These are phyloP conservation scores for Anoncus sp. DNA, from an alignment of 2,888 invertebrate genomes.

Conservation along the genomic window DNA sequence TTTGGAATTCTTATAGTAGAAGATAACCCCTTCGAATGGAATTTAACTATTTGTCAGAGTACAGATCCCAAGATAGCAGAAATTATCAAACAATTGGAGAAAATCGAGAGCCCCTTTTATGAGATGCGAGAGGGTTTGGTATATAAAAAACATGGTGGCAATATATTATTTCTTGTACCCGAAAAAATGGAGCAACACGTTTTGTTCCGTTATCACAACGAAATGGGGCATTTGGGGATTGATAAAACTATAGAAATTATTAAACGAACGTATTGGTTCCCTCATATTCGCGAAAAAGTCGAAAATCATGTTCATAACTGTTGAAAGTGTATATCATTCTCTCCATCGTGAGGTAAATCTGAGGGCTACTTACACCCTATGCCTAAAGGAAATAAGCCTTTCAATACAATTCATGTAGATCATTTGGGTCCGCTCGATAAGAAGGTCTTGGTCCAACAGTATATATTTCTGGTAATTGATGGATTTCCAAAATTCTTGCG, in stretches of 20 bases:
- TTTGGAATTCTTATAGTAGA: no score
- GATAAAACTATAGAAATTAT: constrained; percentile 62
- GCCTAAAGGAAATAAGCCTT: no score
- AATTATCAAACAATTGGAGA: constrained; percentile 39
- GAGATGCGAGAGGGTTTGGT: no score
- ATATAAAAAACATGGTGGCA: no score
- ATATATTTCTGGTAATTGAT: constrained; percentile 53
- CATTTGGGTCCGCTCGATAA: no score
- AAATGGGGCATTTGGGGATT: constrained; percentile 60
- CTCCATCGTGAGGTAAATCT: constrained; percentile 44
- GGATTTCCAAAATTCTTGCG: constrained; percentile 52
- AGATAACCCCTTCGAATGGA: no score
- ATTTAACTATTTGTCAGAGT: constrained; percentile 54
- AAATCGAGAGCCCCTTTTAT: constrained; percentile 45
- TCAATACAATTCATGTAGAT: no score
- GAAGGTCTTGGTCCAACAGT: constrained; percentile 21
- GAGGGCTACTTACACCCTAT: constrained; percentile 59
- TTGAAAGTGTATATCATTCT: no score
- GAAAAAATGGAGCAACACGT: constrained; percentile 53
- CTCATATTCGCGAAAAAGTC: constrained; percentile 46
- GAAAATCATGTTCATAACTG: constrained; percentile 48
- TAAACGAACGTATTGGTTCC: constrained; percentile 56
- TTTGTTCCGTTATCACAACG: constrained; percentile 61
- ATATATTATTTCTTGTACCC: constrained; percentile 67
- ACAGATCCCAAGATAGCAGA: constrained; percentile 43